Evolutionary conservation across 2,888 invertebrate species (phyloP), one percentile per base, ranked within the genome.

Genomic region (Nemotelus nigrinus): DNA sequence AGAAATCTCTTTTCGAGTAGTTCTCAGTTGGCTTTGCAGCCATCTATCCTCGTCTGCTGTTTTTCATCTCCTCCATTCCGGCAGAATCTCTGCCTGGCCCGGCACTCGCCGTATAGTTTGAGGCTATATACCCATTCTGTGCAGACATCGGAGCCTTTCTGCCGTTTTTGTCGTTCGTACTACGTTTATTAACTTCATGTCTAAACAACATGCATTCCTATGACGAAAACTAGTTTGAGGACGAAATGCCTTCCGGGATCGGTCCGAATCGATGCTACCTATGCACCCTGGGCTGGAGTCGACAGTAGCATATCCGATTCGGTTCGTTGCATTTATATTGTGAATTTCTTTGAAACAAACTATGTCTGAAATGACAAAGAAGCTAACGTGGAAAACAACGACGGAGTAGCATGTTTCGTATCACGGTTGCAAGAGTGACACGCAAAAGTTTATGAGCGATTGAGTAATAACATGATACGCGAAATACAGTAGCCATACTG

Each of bases 311-410:
- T 39, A 48, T 50, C 50, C 50, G 68, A 50, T 50, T 39, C 50
- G 47, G 68, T 68, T 50, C 47, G 68, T 68, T 50, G 50, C 41
- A 68, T 47, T 60, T 67, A 7, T 67, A 67, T 47, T 39, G 67
- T 8, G 39, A 47, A 67, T 67, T 67, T 67, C 5, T 3, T 3
- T 3, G 39, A 39, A 58, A 39, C 39, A 25, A 39, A 58, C 58
- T 8, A 58, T 58, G 58, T 58, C 58, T 58, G 58, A 39, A n/a
- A 58, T 25, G n/a, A 39, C 8, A 25, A 3, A 25, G 25, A 25
- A 25, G 25, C 25, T 25, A 25, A 25, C 25, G 25, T 25, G 25
- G 25, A 25, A 25, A 25, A 1, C 25, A 25, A 25, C 25, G 25
- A 25, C 25, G 25, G 25, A 25, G 25, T 1, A 25, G 25, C 25